Base-by-base conservation (phyloP, 1,140 invertebrate genomes). In the Melitaea cinxia region DNA sequence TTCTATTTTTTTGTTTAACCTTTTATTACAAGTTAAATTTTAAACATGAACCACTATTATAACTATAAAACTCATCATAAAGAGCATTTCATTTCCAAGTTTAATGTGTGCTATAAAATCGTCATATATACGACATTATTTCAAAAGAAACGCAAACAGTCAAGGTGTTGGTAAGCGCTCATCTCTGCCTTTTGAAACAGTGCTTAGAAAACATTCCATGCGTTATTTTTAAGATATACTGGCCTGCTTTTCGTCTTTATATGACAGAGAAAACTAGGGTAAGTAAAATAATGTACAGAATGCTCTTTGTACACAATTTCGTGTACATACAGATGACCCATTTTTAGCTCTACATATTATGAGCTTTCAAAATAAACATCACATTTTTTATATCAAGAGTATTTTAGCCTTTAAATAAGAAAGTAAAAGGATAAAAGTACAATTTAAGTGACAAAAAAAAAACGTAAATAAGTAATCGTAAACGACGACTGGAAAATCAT, bases 191-290 rank as follows among this genome's bases (percentile, higher is more conserved):
- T 65, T 65, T 59, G 33, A 65, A 59, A 54, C 49, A 59, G 45
- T 54, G 49, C 63, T 65, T 59, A 37, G 49, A 65, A 65, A 65
- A 39, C 55, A 65, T 54, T 65, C 39, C 63, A 59, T 54, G 49
- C 28, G 55, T 65, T 65, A 65, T 65, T 65, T 65, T 65, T 59
- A 59, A 59, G 49, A 64, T 65, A 45, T 65, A 42, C 55, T 65
- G 63, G 35, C 35, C 56, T 26, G 30, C 26, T 65, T 65, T 59
- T 65, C 57, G 50, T 49, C 49, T 65, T 65, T 65, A 53, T 58
- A 23, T 58, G 17, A 58, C 54, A 65, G 35, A 33, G 30, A 12
- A 53, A 61, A 61, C 42, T 59, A 33, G 55, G 54, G 26, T 57
- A 65, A 57, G 47, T 65, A 26, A 33, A 39, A 58, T 58, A 55